Conservation (phyloP, 2,797 vertebrate species). For the Hipposideros larvatus region DNA sequence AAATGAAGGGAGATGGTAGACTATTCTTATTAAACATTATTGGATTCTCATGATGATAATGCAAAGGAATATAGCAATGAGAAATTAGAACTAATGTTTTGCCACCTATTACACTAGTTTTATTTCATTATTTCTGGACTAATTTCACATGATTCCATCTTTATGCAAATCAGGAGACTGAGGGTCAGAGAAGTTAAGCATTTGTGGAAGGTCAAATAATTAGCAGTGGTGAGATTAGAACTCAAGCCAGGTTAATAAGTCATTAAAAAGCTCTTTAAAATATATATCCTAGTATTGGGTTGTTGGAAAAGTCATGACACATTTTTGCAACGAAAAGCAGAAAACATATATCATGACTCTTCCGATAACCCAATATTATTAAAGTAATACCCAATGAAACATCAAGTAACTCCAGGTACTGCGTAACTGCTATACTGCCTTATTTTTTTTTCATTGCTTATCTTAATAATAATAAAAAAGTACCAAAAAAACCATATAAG, state of each 20-base stretch:
- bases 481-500: not conserved
- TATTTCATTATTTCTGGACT: not conserved
- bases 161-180: not conserved
- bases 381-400: not conserved
- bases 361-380: not conserved
- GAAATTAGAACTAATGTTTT: not conserved
- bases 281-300: not conserved
- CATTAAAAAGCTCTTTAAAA: not conserved
- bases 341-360: too few relatives aligned
- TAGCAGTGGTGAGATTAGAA: not conserved
- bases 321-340: too few relatives aligned
- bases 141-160: not conserved
- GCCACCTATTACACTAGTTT: not conserved
- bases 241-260: not conserved
- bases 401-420: not conserved
- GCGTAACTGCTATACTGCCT: not conserved
- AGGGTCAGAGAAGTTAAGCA: not conserved
- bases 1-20: not conserved
- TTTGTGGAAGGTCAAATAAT: not conserved
- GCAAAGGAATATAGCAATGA: not conserved
- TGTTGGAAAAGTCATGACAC: too few relatives aligned
- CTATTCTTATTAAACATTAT: constrained; percentile 2
- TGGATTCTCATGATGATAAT: not conserved
- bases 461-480: not conserved
- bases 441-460: not conserved